Evolutionary conservation across 92 coral and sea anemone species (phyloP).

Genomic region (Zoanthus solanderi): DNA sequence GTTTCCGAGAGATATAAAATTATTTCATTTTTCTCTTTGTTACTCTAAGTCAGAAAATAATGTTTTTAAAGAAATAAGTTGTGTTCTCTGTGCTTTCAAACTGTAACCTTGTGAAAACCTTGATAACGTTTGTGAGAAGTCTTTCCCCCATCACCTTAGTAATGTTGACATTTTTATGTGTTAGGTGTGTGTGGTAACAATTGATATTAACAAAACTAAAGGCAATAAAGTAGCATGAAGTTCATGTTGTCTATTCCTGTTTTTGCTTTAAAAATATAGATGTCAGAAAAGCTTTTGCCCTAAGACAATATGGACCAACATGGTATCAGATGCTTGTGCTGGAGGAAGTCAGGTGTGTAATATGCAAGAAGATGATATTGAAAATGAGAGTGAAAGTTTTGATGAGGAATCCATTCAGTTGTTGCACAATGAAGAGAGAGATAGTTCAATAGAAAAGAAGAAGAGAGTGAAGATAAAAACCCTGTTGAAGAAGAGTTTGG

Average conservation of each 20-base stretch:
- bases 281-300: conserved; percentile 6
- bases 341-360: not conserved
- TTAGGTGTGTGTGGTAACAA: not conserved
- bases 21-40: not conserved
- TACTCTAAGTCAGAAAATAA: not conserved
- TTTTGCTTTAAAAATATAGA: not conserved
- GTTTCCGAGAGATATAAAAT: not conserved
- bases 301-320: not conserved
- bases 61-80: not conserved
- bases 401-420: not conserved
- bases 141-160: not conserved
- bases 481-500: conserved; percentile 3
- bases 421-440: not conserved
- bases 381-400: conserved; percentile 7
- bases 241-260: not conserved
- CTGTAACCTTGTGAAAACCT: not conserved
- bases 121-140: not conserved
- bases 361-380: not conserved
- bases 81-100: not conserved
- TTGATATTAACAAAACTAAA: not conserved
- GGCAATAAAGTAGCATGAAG: conserved; percentile 1
- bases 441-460: not conserved
- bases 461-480: not conserved
- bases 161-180: not conserved
- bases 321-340: conserved; percentile 1